Conservation (phyloP, 2,113 vertebrate genomes). For the Halcyon malimbica region DNA sequence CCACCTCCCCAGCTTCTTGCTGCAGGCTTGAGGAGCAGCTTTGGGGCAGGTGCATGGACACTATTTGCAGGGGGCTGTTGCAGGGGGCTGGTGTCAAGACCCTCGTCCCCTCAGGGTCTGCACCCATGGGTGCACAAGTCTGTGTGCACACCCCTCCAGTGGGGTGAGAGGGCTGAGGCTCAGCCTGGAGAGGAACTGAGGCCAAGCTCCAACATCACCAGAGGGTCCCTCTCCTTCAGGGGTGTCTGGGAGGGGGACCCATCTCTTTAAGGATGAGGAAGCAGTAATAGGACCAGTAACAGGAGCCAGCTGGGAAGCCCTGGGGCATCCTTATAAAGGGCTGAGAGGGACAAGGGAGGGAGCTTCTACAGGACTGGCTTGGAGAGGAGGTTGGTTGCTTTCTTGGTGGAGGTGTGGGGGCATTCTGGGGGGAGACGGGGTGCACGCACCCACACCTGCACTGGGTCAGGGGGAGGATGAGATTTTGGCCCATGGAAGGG, state of each 20-base stretch:
- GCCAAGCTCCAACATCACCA: neutral
- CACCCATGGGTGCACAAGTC: neutral
- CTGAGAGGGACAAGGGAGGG: neutral
- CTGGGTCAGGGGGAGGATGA: neutral
- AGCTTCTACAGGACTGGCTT: neutral
- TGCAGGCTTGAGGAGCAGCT: neutral
- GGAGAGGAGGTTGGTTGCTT: neutral
- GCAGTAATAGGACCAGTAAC: neutral
- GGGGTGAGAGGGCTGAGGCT: neutral
- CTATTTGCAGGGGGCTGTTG: neutral
- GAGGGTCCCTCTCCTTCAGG: neutral
- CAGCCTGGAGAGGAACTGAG: neutral
- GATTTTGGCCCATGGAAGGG: neutral
- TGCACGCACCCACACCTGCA: fast-evolving
- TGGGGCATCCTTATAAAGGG: neutral
- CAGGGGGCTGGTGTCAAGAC: neutral
- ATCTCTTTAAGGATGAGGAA: neutral
- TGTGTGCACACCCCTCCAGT: neutral
- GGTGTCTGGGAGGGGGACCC: too few relatives aligned
- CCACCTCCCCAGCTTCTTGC: neutral
- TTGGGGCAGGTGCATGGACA: fast-evolving
- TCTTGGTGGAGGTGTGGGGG: fast-evolving
- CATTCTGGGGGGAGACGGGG: neutral
- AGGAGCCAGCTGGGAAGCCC: conserved; percentile 8
- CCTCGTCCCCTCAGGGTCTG: fast-evolving